These are phyloP conservation scores for Silurus glanis DNA, from an alignment of 2,113 vertebrate genomes.

Conservation along the genomic window DNA sequence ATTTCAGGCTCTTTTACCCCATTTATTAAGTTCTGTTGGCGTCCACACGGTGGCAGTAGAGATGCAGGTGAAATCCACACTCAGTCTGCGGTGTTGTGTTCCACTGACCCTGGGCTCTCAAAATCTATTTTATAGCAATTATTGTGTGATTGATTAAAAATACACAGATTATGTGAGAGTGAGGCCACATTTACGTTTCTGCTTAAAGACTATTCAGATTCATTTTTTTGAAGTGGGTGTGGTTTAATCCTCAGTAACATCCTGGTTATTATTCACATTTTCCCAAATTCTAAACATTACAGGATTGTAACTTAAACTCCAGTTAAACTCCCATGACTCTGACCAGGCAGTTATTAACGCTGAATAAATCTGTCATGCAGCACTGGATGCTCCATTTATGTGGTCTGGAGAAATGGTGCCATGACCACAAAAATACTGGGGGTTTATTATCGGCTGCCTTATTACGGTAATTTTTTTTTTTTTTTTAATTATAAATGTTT, in stretches of 20 bases:
- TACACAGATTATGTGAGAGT: not conserved
- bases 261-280: not conserved
- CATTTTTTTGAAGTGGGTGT: not conserved
- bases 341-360: not conserved
- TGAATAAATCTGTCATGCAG: not conserved
- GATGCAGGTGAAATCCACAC: not conserved
- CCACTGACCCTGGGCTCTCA: not conserved
- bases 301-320: not conserved
- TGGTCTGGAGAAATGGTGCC: too few relatives aligned
- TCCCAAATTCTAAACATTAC: not conserved
- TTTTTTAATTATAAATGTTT: not conserved
- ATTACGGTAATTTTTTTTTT: not conserved
- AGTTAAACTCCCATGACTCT: not conserved
- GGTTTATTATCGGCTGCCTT: not conserved
- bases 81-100: not conserved
- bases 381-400: too few relatives aligned
- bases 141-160: not conserved
- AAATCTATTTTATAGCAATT: not conserved
- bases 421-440: too few relatives aligned
- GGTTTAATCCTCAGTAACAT: not conserved
- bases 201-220: too few relatives aligned
- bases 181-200: too few relatives aligned
- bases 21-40: not conserved
- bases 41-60: constrained; percentile 50
- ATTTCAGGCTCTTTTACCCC: not conserved